Evolutionary conservation across 1,140 invertebrate genomes (phyloP).

Genomic region (Drosophila carrolli): DNA sequence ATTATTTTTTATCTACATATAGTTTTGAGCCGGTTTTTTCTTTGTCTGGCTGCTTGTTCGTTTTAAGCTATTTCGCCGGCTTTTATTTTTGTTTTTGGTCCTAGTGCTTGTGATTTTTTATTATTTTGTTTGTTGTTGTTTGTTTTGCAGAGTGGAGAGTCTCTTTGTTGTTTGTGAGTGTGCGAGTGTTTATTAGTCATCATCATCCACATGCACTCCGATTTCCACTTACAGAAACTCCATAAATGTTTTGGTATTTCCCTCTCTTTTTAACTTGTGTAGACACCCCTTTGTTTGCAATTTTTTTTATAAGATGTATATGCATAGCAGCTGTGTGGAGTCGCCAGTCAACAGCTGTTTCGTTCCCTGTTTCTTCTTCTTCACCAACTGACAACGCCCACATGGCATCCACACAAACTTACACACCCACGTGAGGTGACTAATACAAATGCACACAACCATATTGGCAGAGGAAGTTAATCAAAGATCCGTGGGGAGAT

Average conservation of each 20-base stretch:
- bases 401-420: constrained; percentile 41
- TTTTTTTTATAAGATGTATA: constrained; percentile 17
- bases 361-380: constrained; percentile 25
- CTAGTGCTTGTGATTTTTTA: constrained; percentile 31
- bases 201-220: constrained; percentile 41
- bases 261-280: constrained; percentile 2
- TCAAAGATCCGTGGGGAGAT: constrained; percentile 43
- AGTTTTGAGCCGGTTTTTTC: constrained; percentile 73
- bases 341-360: constrained; percentile 69
- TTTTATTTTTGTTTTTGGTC: constrained; percentile 53
- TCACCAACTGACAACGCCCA: constrained; percentile 65
- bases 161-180: constrained; percentile 24
- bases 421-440: constrained; percentile 13
- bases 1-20: constrained; percentile 24
- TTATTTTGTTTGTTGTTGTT: constrained; percentile 52
- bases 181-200: constrained; percentile 71
- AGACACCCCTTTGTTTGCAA: constrained; percentile 61
- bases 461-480: constrained; percentile 50
- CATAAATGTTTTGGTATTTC: constrained; percentile 29
- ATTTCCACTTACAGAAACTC: constrained; percentile 62
- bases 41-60: constrained; percentile 56
- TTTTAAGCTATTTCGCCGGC: constrained; percentile 73
- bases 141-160: constrained; percentile 23
- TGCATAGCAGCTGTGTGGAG: constrained; percentile 34
- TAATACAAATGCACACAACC: background rate